Conservation (phyloP, 2,113 vertebrate genomes). For the Scalopus aquaticus region DNA sequence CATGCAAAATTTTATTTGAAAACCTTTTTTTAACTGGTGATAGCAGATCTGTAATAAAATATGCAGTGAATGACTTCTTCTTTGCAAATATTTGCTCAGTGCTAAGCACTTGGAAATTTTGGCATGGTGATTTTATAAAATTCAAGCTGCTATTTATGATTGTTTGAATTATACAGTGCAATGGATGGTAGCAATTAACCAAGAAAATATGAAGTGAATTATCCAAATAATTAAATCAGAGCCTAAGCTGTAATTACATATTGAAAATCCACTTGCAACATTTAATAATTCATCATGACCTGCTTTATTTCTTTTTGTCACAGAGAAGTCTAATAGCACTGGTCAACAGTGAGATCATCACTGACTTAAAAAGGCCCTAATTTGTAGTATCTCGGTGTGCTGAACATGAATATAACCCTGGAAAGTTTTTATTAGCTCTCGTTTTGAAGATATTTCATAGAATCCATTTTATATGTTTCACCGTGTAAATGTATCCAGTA, state of each 20-base stretch:
- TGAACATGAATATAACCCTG: too few relatives aligned
- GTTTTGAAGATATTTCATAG: too few relatives aligned
- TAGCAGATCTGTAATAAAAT: background rate
- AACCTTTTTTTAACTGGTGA: slow-evolving; percentile 32
- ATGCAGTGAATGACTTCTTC: slow-evolving; percentile 59
- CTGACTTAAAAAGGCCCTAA: too few relatives aligned
- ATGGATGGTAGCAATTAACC: slow-evolving; percentile 75
- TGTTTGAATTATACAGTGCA: slow-evolving; percentile 74
- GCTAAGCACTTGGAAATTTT: slow-evolving; percentile 58
- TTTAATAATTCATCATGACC: slow-evolving; percentile 71
- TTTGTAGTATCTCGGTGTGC: too few relatives aligned
- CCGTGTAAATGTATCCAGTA: too few relatives aligned
- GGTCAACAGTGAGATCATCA: too few relatives aligned
- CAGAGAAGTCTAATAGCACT: slow-evolving; percentile 1
- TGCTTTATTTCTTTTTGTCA: slow-evolving; percentile 40
- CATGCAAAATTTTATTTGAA: slow-evolving; percentile 46
- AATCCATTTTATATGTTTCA: too few relatives aligned
- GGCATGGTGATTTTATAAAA: slow-evolving; percentile 58
- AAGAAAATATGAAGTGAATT: slow-evolving; percentile 77
- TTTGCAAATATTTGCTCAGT: slow-evolving; percentile 76
- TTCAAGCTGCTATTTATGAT: slow-evolving; percentile 69
- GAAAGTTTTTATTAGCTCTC: too few relatives aligned
- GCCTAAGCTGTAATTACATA: slow-evolving; percentile 77
- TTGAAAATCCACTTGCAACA: slow-evolving; percentile 69
- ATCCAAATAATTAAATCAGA: slow-evolving; percentile 79